These are phyloP conservation scores for Mellivora capensis DNA, from an alignment of 2,113 vertebrate genomes.

Conservation along the genomic window DNA sequence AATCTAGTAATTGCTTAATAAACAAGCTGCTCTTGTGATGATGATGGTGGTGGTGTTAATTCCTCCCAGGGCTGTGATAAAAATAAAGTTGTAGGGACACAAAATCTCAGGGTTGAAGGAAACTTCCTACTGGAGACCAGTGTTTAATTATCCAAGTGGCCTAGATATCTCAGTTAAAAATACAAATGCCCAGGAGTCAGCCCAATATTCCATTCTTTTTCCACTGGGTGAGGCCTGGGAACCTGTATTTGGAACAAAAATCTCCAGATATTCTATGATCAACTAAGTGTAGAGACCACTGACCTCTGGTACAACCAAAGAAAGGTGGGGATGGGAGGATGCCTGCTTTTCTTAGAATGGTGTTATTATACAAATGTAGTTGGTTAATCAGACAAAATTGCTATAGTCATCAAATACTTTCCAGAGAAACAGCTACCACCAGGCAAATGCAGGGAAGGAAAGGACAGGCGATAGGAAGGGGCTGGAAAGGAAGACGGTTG, in stretches of 20 bases:
- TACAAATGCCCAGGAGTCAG: background rate
- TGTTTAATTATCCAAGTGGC: background rate
- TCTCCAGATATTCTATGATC: background rate
- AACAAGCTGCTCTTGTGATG: background rate
- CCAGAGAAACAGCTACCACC: background rate
- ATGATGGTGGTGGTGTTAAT: background rate
- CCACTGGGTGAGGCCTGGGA: background rate
- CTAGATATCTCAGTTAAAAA: background rate
- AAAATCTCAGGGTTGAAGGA: background rate
- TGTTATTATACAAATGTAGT: background rate
- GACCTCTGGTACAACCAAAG: background rate
- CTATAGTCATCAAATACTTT: background rate
- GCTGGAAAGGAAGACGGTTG: background rate
- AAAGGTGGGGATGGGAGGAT: background rate
- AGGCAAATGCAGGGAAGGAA: background rate
- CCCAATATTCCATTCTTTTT: background rate
- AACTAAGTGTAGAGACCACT: conserved; percentile 1
- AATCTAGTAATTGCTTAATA: background rate
- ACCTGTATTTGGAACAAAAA: background rate
- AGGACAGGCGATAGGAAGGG: background rate
- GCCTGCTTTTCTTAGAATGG: conserved; percentile 17
- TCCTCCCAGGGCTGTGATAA: background rate
- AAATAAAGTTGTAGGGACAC: background rate
- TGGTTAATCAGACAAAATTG: conserved; percentile 8
- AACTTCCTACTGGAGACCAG: background rate